These are phyloP conservation scores for Asteroscopus sphinx DNA, from an alignment of 2,888 invertebrate genomes.

Conservation along the genomic window DNA sequence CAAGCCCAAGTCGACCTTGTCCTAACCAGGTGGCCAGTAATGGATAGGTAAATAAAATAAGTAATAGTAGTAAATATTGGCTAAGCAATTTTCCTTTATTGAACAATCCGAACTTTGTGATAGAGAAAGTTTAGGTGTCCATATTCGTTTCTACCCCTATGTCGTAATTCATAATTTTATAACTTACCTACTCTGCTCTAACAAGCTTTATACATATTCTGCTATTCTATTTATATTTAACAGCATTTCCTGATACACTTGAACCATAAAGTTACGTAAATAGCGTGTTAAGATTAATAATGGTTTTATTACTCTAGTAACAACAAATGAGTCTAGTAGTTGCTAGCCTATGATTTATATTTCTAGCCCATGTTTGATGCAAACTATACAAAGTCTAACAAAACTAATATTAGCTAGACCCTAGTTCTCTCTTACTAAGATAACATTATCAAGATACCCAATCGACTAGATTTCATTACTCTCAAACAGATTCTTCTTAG, in stretches of 20 bases:
- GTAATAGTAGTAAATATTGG: too few relatives aligned
- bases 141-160: too few relatives aligned
- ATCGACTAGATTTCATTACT: constrained; percentile 29
- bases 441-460: constrained; percentile 19
- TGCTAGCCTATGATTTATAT: too few relatives aligned
- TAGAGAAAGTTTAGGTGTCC: too few relatives aligned
- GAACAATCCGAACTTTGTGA: too few relatives aligned
- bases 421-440: constrained; percentile 14
- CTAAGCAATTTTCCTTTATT: too few relatives aligned
- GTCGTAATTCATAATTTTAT: too few relatives aligned
- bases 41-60: too few relatives aligned
- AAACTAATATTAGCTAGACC: background rate
- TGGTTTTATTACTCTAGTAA: constrained; percentile 4
- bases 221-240: background rate
- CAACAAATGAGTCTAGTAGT: background rate
- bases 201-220: too few relatives aligned
- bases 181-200: too few relatives aligned
- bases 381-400: background rate
- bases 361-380: background rate
- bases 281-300: constrained; percentile 9
- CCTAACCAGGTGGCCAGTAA: too few relatives aligned
- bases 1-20: too few relatives aligned
- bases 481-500: constrained; percentile 14
- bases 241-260: background rate
- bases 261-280: background rate